phyloP scores from a whole-genome alignment of 2,888 invertebrate genomes.

The Operophtera brumata region DNA sequence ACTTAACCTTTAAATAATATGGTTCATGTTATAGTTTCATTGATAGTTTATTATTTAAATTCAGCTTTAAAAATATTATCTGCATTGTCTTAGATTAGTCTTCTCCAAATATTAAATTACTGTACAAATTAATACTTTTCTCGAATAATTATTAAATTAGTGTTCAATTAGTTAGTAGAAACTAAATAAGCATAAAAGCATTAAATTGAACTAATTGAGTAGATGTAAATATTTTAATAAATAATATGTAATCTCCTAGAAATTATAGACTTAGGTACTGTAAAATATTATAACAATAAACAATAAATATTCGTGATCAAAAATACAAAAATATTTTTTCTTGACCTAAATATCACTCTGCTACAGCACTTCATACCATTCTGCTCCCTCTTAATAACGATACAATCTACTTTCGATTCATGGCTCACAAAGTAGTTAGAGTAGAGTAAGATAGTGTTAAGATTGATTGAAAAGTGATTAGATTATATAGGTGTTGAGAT shows the following conservation, averaged over 20 bases:
- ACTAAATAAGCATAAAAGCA: no score
- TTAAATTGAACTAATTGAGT: conserved; percentile 2
- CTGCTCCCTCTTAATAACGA: no score
- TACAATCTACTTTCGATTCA: no score
- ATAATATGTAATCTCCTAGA: conserved; percentile 15
- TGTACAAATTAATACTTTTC: not conserved
- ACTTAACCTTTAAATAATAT: no score
- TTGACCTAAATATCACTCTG: no score
- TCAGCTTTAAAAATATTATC: not conserved
- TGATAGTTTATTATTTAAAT: not conserved
- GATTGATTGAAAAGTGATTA: no score
- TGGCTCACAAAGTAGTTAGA: no score
- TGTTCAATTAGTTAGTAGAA: conserved; percentile 21
- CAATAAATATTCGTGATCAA: conserved; percentile 25
- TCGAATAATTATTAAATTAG: conserved; percentile 13
- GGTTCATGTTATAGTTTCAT: no score
- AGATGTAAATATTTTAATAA: conserved; percentile 14
- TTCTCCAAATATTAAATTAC: not conserved
- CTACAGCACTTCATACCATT: no score
- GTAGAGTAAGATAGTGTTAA: no score
- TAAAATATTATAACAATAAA: conserved; percentile 12
- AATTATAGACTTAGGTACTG: conserved; percentile 7
- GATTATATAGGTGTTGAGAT: no score
- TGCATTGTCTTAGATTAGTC: not conserved
- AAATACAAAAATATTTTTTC: conserved; percentile 5